Base-by-base conservation (phyloP, 2,113 vertebrate species). In the Oreochromis tanganicae region DNA sequence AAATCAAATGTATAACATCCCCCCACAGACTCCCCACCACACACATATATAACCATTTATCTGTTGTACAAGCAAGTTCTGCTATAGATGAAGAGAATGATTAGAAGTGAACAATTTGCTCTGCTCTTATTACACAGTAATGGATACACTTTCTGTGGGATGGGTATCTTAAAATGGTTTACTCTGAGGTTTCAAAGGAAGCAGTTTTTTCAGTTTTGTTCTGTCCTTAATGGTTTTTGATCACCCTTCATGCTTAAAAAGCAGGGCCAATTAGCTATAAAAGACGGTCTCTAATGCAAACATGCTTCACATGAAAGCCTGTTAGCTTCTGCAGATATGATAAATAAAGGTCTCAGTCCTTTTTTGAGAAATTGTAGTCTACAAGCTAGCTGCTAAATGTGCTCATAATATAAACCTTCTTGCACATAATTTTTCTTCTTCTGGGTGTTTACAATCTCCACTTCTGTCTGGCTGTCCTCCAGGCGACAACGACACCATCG, bases 241-340 rank as follows among this genome's bases (percentile, higher is more conserved):
- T 48, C 16, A 32, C 24, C 16, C 43, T 48, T 75, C 71, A 50
- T 50, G 14, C 9, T 32, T n/a, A 78, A n/a, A 27, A 32, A 50
- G 71, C 71, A 78, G 3, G 24, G 6, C 43, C 71, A 78, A 78
- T 32, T 50, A 78, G 46, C 27, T 50, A 78, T 78, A 50, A 50
- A 50, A 50, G 4, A 7, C 0, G 21, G 16, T 73, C 13, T 73
- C 38, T 73, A 73, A 0, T 24, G 13, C 24, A 19, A 17, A 17
- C 24, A 1, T 12, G 24, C 71, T 5, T 75, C 24, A 78, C 16
- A 50, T 0, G 6, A 78, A 78, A 5, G 24, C 27, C 43, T 78
- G 71, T 78, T 78, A 50, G 27, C 43, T 19, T 50, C 43, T 78
- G 27, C 27, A 50, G 19, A 32, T 78, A 32, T 12, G 24, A 19